Conservation (phyloP, 2,888 invertebrate genomes). For the Lysandra bellargus region DNA sequence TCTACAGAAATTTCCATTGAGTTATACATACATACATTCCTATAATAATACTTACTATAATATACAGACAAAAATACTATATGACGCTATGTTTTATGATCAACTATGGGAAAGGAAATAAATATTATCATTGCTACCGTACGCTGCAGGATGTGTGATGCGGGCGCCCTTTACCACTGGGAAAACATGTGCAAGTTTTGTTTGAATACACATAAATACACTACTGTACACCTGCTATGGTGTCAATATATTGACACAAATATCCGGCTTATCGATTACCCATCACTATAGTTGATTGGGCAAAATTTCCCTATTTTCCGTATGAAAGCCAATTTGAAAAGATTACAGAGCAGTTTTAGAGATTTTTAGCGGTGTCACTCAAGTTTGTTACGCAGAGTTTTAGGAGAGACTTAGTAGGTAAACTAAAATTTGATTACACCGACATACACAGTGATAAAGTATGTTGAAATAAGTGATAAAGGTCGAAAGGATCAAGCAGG, state of each 20-base stretch:
- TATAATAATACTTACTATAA: not conserved
- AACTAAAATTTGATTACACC: not conserved
- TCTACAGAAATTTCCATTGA: too few species aligned
- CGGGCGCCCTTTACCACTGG: constrained; percentile 16
- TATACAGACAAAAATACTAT: not conserved
- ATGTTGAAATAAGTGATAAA: not conserved
- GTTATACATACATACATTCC: not conserved
- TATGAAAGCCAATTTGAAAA: not conserved
- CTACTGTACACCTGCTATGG: not conserved
- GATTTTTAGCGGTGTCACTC: not conserved
- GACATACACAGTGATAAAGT: too few species aligned
- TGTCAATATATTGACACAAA: not conserved
- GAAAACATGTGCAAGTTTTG: constrained; percentile 1
- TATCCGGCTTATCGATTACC: not conserved
- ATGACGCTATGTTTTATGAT: not conserved
- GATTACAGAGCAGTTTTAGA: not conserved
- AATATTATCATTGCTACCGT: constrained; percentile 13
- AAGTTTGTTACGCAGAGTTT: not conserved
- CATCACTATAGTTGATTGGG: constrained; percentile 13
- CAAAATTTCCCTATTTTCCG: not conserved
- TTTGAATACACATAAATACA: not conserved
- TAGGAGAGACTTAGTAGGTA: not conserved
- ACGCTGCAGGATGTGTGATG: constrained; percentile 19
- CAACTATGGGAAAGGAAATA: constrained; percentile 18
- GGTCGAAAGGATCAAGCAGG: not conserved